A percentile compares a stretch with the other conserved stretches of the same genome.
These are phyloP conservation scores for Trichogramma dendrolimi DNA, from an alignment of 2,888 invertebrate species.

Conservation along the genomic window DNA sequence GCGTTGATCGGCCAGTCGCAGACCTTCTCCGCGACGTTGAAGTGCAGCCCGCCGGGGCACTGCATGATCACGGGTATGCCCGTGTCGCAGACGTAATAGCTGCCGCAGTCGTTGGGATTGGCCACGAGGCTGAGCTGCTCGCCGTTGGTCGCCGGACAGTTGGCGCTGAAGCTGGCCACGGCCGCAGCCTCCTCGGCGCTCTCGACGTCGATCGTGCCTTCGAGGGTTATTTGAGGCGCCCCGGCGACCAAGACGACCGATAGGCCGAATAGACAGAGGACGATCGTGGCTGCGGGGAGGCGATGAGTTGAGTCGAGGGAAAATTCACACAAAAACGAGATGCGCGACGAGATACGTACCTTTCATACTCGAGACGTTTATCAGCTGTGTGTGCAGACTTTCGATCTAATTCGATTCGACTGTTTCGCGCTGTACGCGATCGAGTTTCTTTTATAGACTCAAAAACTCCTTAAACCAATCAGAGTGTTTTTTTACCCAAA, in stretches of 20 bases:
- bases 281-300: conserved; percentile 24
- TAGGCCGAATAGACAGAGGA: conserved; percentile 25
- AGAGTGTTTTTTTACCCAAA: too few relatives aligned
- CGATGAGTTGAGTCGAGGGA: too few relatives aligned
- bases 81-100: conserved; percentile 36
- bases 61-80: conserved; percentile 32
- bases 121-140: conserved; percentile 33
- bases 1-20: conserved; percentile 40
- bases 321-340: too few relatives aligned
- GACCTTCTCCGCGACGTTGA: conserved; percentile 33
- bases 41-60: conserved; percentile 38
- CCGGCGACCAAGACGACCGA: conserved; percentile 9
- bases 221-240: neutral
- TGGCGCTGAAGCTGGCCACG: conserved; percentile 8
- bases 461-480: too few relatives aligned
- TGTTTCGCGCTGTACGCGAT: too few relatives aligned
- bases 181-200: neutral
- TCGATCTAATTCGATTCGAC: too few relatives aligned
- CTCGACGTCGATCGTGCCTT: neutral
- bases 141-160: conserved; percentile 29
- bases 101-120: conserved; percentile 36
- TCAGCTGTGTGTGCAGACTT: too few relatives aligned
- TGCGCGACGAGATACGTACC: too few relatives aligned
- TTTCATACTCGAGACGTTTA: too few relatives aligned
- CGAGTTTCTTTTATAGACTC: too few relatives aligned